These are phyloP conservation scores for Carduelis carduelis DNA, from an alignment of 2,797 vertebrate species.

Conservation along the genomic window DNA sequence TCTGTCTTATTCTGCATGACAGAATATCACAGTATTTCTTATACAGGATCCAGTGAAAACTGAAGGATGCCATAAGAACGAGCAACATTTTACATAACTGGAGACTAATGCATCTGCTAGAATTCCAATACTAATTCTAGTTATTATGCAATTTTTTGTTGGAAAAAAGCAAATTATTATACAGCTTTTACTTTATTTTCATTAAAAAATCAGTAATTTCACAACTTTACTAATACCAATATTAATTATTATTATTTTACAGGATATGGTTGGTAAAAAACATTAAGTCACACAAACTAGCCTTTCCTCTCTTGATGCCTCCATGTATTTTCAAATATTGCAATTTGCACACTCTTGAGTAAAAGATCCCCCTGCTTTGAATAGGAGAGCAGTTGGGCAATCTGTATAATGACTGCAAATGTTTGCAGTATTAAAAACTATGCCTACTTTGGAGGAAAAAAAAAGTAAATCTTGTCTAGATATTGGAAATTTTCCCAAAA, in stretches of 20 bases:
- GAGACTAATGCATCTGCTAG: not conserved
- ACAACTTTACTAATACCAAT: not conserved
- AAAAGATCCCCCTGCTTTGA: not conserved
- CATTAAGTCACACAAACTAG: not conserved
- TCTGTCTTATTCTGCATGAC: not conserved
- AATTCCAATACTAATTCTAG: not conserved
- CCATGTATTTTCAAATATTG: not conserved
- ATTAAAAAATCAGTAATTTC: not conserved
- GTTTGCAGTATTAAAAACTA: not conserved
- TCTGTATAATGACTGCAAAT: not conserved
- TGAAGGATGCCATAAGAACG: not conserved
- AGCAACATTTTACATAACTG: not conserved
- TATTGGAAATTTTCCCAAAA: not conserved
- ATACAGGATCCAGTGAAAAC: not conserved
- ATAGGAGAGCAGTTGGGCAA: not conserved
- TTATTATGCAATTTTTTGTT: not conserved
- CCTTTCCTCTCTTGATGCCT: not conserved
- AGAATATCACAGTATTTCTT: not conserved
- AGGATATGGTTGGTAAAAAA: not conserved
- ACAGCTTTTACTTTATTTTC: not conserved
- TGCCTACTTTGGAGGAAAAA: not conserved
- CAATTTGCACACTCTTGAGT: not conserved
- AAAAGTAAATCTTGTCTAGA: not conserved
- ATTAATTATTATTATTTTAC: not conserved
- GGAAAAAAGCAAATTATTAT: not conserved